Percentiles rank a stretch among this genome's conserved stretches.
phyloP scores from a whole-genome alignment of 2,888 invertebrate genomes.

The Meandrusa payeni region DNA sequence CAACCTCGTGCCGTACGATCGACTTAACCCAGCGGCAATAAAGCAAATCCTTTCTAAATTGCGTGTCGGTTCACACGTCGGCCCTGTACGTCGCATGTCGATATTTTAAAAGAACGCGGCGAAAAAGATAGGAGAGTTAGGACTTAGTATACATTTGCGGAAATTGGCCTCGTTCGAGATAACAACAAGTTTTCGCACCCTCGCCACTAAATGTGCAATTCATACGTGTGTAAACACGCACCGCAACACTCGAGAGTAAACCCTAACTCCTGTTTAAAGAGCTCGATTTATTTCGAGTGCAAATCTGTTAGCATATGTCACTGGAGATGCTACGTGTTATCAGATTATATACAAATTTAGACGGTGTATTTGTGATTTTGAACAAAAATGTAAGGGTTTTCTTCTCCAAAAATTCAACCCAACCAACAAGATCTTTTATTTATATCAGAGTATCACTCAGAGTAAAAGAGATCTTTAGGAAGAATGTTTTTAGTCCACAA shows the following conservation, averaged over 20 bases:
- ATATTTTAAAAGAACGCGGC: constrained; percentile 75
- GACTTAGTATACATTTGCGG: constrained; percentile 81
- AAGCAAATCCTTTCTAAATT: constrained; percentile 76
- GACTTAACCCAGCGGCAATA: constrained; percentile 49
- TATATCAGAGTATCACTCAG: no score
- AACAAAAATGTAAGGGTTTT: background rate
- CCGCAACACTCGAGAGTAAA: constrained; percentile 28
- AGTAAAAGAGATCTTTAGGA: no score
- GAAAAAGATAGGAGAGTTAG: constrained; percentile 77
- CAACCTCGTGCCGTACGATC: constrained; percentile 32
- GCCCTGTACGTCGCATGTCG: constrained; percentile 54
- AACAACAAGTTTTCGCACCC: constrained; percentile 81
- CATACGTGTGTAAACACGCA: constrained; percentile 70
- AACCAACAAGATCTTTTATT: no score
- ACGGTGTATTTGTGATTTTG: constrained; percentile 38
- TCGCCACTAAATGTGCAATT: constrained; percentile 77
- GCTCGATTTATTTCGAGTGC: constrained; percentile 22
- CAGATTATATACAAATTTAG: constrained; percentile 64
- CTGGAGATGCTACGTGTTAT: constrained; percentile 61
- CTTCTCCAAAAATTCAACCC: no score
- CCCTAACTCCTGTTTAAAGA: constrained; percentile 27
- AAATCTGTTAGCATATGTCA: constrained; percentile 60
- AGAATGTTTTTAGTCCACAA: no score
- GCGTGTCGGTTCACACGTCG: constrained; percentile 52
- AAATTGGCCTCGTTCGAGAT: constrained; percentile 79